A percentile compares a stretch with the other conserved stretches of the same genome.
Conservation (phyloP, 2,113 vertebrate genomes). For the Macrotus californicus region DNA sequence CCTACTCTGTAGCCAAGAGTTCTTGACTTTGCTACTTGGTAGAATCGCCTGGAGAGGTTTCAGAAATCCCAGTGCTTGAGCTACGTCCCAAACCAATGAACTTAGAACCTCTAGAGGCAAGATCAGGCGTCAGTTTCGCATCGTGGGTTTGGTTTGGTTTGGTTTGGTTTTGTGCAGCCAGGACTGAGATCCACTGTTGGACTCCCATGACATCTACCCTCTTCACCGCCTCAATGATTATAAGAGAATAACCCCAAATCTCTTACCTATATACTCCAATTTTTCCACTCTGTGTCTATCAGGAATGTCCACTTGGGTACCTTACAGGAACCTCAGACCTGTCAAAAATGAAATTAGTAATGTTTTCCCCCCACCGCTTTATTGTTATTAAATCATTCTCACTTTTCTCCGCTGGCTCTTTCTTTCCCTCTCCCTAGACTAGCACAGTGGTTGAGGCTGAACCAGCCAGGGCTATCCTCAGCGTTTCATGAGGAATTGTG, state of each 20-base stretch:
- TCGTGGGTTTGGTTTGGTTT: too few relatives aligned
- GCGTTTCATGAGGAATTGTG: neutral
- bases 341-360: neutral
- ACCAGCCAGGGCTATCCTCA: neutral
- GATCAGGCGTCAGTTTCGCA: neutral
- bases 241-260: neutral
- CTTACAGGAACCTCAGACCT: neutral
- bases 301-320: neutral
- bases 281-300: neutral
- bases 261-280: neutral
- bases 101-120: neutral
- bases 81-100: neutral
- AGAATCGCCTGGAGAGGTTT: neutral
- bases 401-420: neutral
- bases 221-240: neutral
- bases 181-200: neutral
- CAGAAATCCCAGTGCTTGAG: neutral
- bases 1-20: neutral
- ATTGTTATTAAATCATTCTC: neutral
- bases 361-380: neutral
- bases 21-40: neutral
- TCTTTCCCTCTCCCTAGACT: neutral
- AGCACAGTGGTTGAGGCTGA: neutral
- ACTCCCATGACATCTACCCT: neutral
- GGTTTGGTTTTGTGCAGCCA: neutral